Base-by-base conservation (phyloP, 2,888 invertebrate genomes). In the Nasonia oneida region DNA sequence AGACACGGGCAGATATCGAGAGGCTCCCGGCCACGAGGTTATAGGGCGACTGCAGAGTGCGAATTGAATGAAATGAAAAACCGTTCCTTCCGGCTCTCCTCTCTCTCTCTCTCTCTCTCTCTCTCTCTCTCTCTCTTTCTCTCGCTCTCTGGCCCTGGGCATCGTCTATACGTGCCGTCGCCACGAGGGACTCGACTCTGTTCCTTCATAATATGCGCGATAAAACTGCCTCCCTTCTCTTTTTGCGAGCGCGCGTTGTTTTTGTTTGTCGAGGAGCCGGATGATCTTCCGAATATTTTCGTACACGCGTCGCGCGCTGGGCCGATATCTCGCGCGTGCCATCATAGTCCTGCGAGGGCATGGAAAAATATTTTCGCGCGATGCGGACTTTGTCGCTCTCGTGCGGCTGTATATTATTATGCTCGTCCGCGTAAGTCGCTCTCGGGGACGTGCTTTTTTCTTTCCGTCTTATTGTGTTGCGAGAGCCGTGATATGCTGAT, bases 51-150 rank as follows among this genome's bases (percentile, higher is more conserved):
- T 79, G 37, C 67, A 70, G 77, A 76, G 86, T 70, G 83, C 83
- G 84, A 86, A 86, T 81, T 84, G 83, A 82, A 83, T 81, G 86
- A 87, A 87, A 87, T 87, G 83, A 85, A 85, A 87, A 82, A 83
- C 76, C 79, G 81, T 79, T 83, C 57, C 83, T 83, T 81, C 86
- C 75, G 82, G 67, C 70, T 64, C 67, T 57, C 73, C 42, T 71
- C n/a, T 61, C 73, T 29, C 29, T 29, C 29, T 29, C 29, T 29
- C 29, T 29, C 29, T 29, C 29, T 29, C 1, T 1, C 29, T 29
- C 29, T 29, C 29, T 29, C 29, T 29, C 29, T 29, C 29, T 29
- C 29, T 29, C 29, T 1, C 29, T 29, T 1, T 33, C 64, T 83
- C 18, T 77, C 42, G 47, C 77, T 67, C 37, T 53, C 42, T 57